Conservation (phyloP, 2,797 vertebrate species). For the Avahi laniger region DNA sequence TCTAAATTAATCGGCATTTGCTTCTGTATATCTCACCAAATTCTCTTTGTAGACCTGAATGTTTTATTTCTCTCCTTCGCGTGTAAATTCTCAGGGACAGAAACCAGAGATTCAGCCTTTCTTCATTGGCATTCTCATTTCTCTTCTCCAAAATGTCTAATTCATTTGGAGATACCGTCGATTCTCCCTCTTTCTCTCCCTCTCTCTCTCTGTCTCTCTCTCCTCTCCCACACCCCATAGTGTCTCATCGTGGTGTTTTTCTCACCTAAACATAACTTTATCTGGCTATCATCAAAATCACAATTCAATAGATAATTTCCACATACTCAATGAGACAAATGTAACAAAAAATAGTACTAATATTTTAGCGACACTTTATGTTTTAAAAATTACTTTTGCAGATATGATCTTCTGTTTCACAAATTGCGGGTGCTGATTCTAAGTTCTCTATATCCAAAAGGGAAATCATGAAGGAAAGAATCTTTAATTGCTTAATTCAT, state of each 20-base stretch:
- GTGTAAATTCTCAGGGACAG: not conserved
- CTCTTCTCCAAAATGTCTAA: not conserved
- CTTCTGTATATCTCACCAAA: not conserved
- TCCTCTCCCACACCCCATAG: not conserved
- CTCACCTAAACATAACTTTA: not conserved
- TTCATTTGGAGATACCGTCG: not conserved
- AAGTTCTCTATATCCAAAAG: constrained; percentile 46
- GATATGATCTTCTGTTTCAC: not conserved
- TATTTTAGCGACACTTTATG: not conserved
- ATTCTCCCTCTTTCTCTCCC: not conserved
- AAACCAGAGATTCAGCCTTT: not conserved
- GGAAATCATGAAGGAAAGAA: constrained; percentile 48
- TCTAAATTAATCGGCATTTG: not conserved
- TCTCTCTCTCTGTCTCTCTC: not conserved
- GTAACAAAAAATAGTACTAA: not conserved
- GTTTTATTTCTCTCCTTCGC: not conserved
- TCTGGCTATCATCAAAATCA: not conserved
- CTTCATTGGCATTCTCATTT: not conserved
- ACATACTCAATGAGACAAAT: not conserved
- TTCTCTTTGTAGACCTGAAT: not conserved
- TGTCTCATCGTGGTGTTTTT: not conserved
- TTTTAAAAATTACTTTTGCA: constrained; percentile 7
- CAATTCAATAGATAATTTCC: constrained; percentile 10
- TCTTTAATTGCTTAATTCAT: constrained; percentile 62
- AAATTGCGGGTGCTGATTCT: constrained; percentile 39